Conservation (phyloP, 2,888 invertebrate genomes). For the Tachina fera region DNA sequence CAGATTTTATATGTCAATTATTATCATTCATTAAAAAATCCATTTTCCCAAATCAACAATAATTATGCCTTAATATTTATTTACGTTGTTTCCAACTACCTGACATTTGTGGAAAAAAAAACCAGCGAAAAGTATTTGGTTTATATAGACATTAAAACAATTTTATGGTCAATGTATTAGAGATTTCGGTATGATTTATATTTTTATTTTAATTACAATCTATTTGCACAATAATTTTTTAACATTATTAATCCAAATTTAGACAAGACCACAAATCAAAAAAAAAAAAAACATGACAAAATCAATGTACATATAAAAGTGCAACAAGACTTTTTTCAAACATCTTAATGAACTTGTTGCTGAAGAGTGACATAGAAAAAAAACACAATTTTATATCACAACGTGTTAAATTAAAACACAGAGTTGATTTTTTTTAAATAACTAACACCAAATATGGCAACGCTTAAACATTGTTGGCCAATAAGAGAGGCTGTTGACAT, state of each 20-base stretch:
- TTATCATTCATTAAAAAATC: slow-evolving; percentile 20
- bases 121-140: slow-evolving; percentile 18
- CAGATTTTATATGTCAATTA: slow-evolving; percentile 30
- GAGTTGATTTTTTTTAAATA: slow-evolving; percentile 43
- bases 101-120: slow-evolving; percentile 36
- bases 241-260: slow-evolving; percentile 50
- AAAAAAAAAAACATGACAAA: slow-evolving; percentile 50
- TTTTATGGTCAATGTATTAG: slow-evolving; percentile 53
- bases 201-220: slow-evolving; percentile 55
- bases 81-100: slow-evolving; percentile 6
- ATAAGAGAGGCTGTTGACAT: slow-evolving; percentile 1
- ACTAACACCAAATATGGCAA: slow-evolving; percentile 3
- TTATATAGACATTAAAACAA: slow-evolving; percentile 53
- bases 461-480: background rate
- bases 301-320: slow-evolving; percentile 46
- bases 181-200: slow-evolving; percentile 36
- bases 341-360: slow-evolving; percentile 63
- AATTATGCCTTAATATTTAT: slow-evolving; percentile 24
- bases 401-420: slow-evolving; percentile 31
- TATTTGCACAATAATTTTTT: slow-evolving; percentile 45
- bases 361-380: slow-evolving; percentile 46
- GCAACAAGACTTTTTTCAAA: slow-evolving; percentile 20
- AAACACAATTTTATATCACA: slow-evolving; percentile 39
- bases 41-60: slow-evolving; percentile 19
- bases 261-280: slow-evolving; percentile 60